Base-by-base conservation (phyloP, 2,888 invertebrate species). In the Sinelater perroti region DNA sequence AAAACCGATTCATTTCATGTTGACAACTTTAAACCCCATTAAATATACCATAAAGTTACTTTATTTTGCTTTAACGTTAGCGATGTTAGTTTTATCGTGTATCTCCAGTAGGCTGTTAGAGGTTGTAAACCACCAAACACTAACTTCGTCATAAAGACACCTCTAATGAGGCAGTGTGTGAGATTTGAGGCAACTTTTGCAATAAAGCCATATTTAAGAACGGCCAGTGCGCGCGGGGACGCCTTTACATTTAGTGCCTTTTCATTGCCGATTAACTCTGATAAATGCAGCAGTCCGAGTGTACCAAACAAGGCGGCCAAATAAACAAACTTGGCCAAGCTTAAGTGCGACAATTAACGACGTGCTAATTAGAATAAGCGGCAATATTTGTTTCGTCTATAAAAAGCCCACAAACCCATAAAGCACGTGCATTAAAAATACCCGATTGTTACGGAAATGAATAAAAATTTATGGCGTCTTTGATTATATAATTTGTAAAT, bases 1-100 rank as follows among this genome's bases (percentile, higher is more conserved):
- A 68, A 68, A 68, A 69, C 69, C 70, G 67, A 70, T 72, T 71
- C 70, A 68, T 69, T 70, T 68, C 67, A 68, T 72, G 72, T 70
- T 72, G 72, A 72, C 72, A 72, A 72, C 70, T 72, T 72, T 72
- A 72, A 72, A 70, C 71, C 67, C 71, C 70, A 70, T 72, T 72
- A 72, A 72, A 71, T 68, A 68, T 68, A 68, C 70, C 68, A 72
- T 73, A 71, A 73, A 73, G 60, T 67, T 58, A 63, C 67, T 72
- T 71, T 71, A 71, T 71, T 71, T 70, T 71, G 69, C 70, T 71
- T 67, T 68, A 67, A 69, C 66, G 67, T 66, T 53, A 62, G 65
- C 66, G 66, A 67, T 67, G 67, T 66, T 70, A 68, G 66, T 66
- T 70, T 69, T 70, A 68, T 69, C 69, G 66, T 65, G 62, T 62